phyloP scores from a whole-genome alignment of 2,888 invertebrate genomes.

The Dione juno region DNA sequence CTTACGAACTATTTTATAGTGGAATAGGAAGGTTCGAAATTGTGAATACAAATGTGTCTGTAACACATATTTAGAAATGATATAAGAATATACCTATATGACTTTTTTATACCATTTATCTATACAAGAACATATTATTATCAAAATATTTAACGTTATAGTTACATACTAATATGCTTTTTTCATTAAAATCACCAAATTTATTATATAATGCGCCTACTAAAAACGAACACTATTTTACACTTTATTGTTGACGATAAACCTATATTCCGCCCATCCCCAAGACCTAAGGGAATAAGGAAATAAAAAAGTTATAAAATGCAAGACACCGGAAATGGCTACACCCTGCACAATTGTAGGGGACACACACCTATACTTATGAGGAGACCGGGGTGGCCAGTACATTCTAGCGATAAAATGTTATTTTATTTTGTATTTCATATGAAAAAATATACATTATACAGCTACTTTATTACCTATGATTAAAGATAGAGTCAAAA shows the following conservation, averaged over 20 bases:
- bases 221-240: constrained; percentile 15
- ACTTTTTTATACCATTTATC: too few species aligned
- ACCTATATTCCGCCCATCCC: constrained; percentile 51
- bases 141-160: too few species aligned
- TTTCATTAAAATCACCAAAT: too few species aligned
- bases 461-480: too few species aligned
- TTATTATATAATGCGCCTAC: not conserved
- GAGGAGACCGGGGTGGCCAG: constrained; percentile 41
- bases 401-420: constrained; percentile 25
- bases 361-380: constrained; percentile 40
- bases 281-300: constrained; percentile 59
- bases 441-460: not conserved
- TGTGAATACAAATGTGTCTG: constrained; percentile 79
- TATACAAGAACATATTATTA: too few species aligned
- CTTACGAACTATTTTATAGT: constrained; percentile 69
- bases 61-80: too few species aligned
- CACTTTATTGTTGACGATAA: constrained; percentile 26
- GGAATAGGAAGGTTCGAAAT: constrained; percentile 70
- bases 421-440: constrained; percentile 5
- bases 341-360: constrained; percentile 56
- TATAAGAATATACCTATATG: too few species aligned
- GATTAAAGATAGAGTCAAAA: not conserved
- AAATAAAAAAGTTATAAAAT: constrained; percentile 68
- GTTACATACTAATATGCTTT: too few species aligned
- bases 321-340: constrained; percentile 77